Percentiles rank a stretch among this genome's conserved stretches.
phyloP scores from a whole-genome alignment of 2,113 vertebrate species.

The Plectropomus leopardus region DNA sequence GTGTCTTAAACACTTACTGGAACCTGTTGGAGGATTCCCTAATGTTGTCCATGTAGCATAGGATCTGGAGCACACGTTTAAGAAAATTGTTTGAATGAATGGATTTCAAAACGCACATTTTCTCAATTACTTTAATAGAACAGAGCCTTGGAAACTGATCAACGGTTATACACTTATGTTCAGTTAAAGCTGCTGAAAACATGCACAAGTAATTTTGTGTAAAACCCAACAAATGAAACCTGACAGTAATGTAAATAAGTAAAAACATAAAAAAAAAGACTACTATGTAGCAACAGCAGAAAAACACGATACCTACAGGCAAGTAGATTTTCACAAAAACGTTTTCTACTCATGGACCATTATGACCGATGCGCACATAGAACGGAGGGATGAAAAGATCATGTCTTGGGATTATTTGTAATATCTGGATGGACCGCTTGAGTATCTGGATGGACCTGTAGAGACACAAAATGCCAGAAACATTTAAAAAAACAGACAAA shows the following conservation, averaged over 20 bases:
- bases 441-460: slow-evolving; percentile 75
- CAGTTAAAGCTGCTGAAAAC: slow-evolving; percentile 14
- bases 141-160: not conserved
- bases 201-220: not conserved
- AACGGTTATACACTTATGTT: slow-evolving; percentile 1
- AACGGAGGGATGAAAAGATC: not conserved
- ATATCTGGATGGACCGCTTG: slow-evolving; percentile 66
- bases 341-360: not conserved
- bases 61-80: not conserved
- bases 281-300: not conserved
- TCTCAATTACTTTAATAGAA: slow-evolving; percentile 37
- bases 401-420: slow-evolving; percentile 67
- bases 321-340: not conserved
- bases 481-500: not conserved
- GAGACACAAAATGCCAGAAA: not conserved
- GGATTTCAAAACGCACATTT: not conserved
- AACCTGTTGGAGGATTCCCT: not conserved
- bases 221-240: slow-evolving; percentile 12
- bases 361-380: not conserved
- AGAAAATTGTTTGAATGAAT: not conserved
- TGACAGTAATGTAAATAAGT: not conserved
- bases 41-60: not conserved
- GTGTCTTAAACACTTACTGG: not conserved
- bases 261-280: not conserved
- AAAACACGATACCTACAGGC: not conserved